Evolutionary conservation across 2,113 vertebrate species (phyloP).

Genomic region (Pomatostomus ruficeps): DNA sequence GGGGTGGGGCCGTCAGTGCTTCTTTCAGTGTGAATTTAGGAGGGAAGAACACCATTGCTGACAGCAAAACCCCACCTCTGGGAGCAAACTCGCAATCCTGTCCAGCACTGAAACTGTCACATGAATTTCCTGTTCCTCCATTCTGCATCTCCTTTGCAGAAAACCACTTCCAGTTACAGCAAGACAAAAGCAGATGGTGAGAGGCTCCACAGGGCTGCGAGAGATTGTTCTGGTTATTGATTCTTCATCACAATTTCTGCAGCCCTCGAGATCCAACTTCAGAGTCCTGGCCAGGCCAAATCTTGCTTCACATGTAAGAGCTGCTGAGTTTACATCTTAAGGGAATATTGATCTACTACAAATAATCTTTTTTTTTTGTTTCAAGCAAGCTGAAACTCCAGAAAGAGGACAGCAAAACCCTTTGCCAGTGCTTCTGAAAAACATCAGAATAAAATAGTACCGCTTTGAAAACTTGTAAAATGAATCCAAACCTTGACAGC

Average conservation of each 20-base stretch:
- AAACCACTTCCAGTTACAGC: background rate
- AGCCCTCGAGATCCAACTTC: background rate
- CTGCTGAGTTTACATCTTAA: constrained; percentile 19
- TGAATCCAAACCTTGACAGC: background rate
- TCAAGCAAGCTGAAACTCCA: background rate
- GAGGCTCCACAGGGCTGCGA: background rate
- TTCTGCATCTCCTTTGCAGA: constrained; percentile 7
- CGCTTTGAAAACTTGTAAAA: background rate
- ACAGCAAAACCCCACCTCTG: background rate
- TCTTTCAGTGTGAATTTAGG: background rate
- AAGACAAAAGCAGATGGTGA: background rate
- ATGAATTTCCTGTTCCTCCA: background rate
- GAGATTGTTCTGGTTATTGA: constrained; percentile 17
- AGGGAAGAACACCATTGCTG: background rate
- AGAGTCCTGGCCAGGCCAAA: background rate
- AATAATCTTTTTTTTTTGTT: background rate
- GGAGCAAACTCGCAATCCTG: background rate
- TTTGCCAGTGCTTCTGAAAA: background rate
- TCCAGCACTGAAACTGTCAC: background rate
- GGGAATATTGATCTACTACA: constrained; percentile 31
- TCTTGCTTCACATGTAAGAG: background rate
- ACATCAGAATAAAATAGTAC: background rate
- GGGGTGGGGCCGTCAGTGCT: background rate
- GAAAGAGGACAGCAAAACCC: background rate
- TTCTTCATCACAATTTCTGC: constrained; percentile 20